Percentiles rank a stretch among this genome's conserved stretches.
These are phyloP conservation scores for Plecotus auritus DNA, from an alignment of 2,113 vertebrate genomes.

Conservation along the genomic window DNA sequence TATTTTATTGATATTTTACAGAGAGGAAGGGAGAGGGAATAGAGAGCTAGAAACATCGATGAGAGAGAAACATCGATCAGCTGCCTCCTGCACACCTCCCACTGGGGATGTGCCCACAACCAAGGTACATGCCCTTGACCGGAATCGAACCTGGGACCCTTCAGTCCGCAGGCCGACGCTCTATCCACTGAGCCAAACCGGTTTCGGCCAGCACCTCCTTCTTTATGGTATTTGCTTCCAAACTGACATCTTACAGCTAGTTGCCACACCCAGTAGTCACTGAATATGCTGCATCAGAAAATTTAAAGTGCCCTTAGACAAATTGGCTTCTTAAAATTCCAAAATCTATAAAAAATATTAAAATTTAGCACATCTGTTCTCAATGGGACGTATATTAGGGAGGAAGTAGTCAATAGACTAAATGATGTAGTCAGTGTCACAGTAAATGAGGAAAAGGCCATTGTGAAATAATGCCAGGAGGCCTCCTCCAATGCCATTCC, in stretches of 20 bases:
- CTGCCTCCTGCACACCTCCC: no score
- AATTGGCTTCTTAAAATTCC: background rate
- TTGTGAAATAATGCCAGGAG: background rate
- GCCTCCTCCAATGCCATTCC: background rate
- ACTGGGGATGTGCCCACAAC: no score
- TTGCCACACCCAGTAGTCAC: background rate
- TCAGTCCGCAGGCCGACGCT: no score
- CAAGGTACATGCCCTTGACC: no score
- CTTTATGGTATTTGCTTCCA: background rate
- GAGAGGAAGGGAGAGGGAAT: no score
- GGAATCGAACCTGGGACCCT: no score
- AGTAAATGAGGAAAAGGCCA: background rate
- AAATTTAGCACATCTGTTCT: background rate
- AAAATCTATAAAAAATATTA: background rate
- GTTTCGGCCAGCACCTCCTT: background rate
- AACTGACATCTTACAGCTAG: background rate
- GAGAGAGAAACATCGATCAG: no score
- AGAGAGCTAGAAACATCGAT: no score
- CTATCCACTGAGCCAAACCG: no score
- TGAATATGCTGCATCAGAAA: background rate
- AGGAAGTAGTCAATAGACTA: background rate
- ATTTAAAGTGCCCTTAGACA: background rate
- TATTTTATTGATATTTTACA: no score
- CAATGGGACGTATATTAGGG: background rate
- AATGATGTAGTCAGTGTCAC: background rate